A percentile compares a stretch with the other conserved stretches of the same genome.
Evolutionary conservation across 1,140 invertebrate species (phyloP).

Genomic region (Atta texana): DNA sequence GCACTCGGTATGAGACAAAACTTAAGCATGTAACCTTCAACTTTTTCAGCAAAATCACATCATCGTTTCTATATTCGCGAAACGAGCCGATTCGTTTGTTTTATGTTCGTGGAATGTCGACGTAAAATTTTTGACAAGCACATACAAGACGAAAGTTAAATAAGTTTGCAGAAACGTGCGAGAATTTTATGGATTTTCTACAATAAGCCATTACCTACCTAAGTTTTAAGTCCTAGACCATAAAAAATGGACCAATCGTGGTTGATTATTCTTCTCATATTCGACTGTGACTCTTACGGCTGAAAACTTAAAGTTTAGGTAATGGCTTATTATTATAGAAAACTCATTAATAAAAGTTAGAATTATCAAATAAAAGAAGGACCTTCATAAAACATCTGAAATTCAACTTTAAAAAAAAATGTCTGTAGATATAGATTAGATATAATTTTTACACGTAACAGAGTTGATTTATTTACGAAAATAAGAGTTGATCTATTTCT

Average conservation of each 20-base stretch:
- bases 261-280: too few species aligned
- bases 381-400: background rate
- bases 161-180: background rate
- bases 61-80: constrained; percentile 43
- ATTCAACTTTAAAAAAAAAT: background rate
- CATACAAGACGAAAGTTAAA: constrained; percentile 18
- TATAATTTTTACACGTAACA: background rate
- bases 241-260: too few species aligned
- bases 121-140: constrained; percentile 21
- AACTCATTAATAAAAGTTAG: background rate
- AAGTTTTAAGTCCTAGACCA: too few species aligned
- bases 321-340: too few species aligned
- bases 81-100: constrained; percentile 9
- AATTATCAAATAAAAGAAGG: background rate
- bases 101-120: constrained; percentile 26
- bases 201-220: too few species aligned
- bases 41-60: constrained; percentile 48
- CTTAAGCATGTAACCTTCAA: constrained; percentile 37
- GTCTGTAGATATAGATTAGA: background rate
- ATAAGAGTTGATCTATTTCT: background rate
- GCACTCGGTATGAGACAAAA: constrained; percentile 37
- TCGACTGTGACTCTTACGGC: too few species aligned
- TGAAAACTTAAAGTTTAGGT: too few species aligned
- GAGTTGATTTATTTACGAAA: background rate
- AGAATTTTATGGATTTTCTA: background rate